These are phyloP conservation scores for Recurvirostra avosetta DNA, from an alignment of 2,113 vertebrate species.

Conservation along the genomic window DNA sequence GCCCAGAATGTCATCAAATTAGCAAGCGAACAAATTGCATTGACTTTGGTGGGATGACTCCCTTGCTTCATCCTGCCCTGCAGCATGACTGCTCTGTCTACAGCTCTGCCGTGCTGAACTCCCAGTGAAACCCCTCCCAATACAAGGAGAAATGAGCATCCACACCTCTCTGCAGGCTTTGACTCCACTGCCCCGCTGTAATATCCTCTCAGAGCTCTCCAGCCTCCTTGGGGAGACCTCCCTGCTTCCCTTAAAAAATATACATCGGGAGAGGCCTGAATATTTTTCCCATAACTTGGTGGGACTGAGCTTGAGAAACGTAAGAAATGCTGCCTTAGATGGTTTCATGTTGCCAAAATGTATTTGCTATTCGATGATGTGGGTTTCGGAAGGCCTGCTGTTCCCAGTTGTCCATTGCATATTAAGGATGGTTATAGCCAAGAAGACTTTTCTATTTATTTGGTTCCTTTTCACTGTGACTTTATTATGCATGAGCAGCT, in stretches of 20 bases:
- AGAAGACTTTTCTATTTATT: slow-evolving; percentile 74
- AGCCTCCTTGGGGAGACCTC: background rate
- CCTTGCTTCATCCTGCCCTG: fast-evolving
- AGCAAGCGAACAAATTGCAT: background rate
- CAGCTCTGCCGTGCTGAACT: background rate
- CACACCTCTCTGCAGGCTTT: background rate
- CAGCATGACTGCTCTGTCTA: background rate
- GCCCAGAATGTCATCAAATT: slow-evolving; percentile 3
- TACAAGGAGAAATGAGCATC: background rate
- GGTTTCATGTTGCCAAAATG: slow-evolving; percentile 66
- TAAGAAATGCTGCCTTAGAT: background rate
- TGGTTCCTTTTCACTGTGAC: slow-evolving; percentile 70
- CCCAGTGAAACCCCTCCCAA: background rate
- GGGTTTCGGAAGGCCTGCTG: slow-evolving; percentile 68
- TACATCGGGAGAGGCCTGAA: background rate
- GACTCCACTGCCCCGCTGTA: fast-evolving
- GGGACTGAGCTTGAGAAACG: background rate
- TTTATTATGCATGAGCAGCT: slow-evolving; percentile 79
- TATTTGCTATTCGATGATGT: slow-evolving; percentile 74
- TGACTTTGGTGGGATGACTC: background rate
- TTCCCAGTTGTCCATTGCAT: slow-evolving; percentile 81
- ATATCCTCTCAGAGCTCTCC: background rate
- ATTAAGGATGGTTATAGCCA: slow-evolving; percentile 75
- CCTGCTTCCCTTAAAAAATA: background rate
- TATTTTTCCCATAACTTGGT: slow-evolving; percentile 31